Evolutionary conservation across 2,113 vertebrate species (phyloP), one percentile per base, ranked within the genome.

Genomic region (Menura novaehollandiae): DNA sequence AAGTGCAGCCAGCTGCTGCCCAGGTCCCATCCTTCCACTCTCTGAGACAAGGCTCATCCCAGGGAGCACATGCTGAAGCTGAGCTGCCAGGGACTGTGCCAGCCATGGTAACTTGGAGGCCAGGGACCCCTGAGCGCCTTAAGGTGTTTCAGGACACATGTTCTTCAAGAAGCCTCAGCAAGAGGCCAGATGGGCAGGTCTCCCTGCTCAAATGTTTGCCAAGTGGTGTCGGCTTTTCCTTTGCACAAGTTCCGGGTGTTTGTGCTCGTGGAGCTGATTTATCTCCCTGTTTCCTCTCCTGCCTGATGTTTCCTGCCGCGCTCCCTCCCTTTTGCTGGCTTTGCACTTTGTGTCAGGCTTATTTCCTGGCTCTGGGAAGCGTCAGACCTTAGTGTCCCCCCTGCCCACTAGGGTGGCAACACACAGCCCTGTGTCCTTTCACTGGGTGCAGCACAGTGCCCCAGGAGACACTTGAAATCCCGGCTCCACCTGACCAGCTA

Each of bases 221-320:
- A 59, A 74, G 33, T 6, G 19, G 9, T 63, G 79, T 52, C 0
- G 6, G 55, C 78, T 96, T 95, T 93, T 93, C 88, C 88, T 74
- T 64, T 77, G 72, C 92, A 81, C 9, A 20, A 52, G 64, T 86
- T 95, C 85, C 11, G 20, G 62, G 59, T 35, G 79, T 94, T 96
- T 86, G 79, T 89, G 80, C 35, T 97, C 56, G 12, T 7, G 33
- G 46, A 67, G 76, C 80, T 91, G 75, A 74, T 94, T 94, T 86
- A 95, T 92, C 95, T 96, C 82, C 88, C 60, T 0, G 0, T 83
- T 96, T 97, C 96, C 95, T 95, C 85, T 56, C 60, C 88, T 55
- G 85, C 63, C 88, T 77, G 96, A 77, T 93, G 90, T 93, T 95
- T 97, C 96, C 95, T 96, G 92, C 72, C 52, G 41, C 2, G 2